These are phyloP conservation scores for Cydia splendana DNA, from an alignment of 1,140 invertebrate genomes.

Conservation along the genomic window DNA sequence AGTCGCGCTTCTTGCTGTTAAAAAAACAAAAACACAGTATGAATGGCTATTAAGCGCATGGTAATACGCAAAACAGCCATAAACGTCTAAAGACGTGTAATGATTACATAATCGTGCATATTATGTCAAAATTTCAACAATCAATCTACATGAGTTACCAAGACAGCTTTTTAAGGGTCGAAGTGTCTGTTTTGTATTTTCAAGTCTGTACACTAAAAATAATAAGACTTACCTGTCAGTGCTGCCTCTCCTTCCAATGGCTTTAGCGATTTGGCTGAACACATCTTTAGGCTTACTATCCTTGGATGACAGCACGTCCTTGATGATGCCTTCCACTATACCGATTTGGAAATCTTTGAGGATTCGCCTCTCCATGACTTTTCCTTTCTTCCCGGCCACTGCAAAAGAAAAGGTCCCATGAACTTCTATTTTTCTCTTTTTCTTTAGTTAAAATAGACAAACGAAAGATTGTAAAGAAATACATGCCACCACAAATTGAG, in stretches of 20 bases:
- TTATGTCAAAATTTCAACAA: too few species aligned
- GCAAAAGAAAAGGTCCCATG: slow-evolving; percentile 39
- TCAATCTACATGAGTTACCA: too few species aligned
- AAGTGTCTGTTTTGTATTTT: too few species aligned
- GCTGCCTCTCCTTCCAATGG: slow-evolving; percentile 84
- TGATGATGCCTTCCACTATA: slow-evolving; percentile 90
- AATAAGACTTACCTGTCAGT: slow-evolving; percentile 70
- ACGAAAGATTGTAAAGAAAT: background rate
- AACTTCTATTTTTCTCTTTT: background rate
- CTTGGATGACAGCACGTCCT: slow-evolving; percentile 82
- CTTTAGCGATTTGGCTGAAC: slow-evolving; percentile 88
- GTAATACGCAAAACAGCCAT: too few species aligned
- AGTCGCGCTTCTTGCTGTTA: slow-evolving; percentile 86
- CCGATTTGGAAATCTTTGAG: slow-evolving; percentile 95
- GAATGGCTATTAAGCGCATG: too few species aligned
- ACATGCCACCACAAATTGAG: too few species aligned
- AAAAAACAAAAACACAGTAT: slow-evolving; percentile 35
- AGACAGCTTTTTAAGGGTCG: too few species aligned
- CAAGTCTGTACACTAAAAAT: background rate
- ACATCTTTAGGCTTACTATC: slow-evolving; percentile 87
- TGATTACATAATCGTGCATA: too few species aligned
- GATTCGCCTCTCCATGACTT: slow-evolving; percentile 90
- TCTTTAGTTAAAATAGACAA: background rate
- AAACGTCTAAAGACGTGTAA: too few species aligned
- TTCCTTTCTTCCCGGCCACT: slow-evolving; percentile 91